Evolutionary conservation across 2,797 vertebrate species (phyloP), one percentile per base, ranked within the genome.

Genomic region (Presbytis comata): DNA sequence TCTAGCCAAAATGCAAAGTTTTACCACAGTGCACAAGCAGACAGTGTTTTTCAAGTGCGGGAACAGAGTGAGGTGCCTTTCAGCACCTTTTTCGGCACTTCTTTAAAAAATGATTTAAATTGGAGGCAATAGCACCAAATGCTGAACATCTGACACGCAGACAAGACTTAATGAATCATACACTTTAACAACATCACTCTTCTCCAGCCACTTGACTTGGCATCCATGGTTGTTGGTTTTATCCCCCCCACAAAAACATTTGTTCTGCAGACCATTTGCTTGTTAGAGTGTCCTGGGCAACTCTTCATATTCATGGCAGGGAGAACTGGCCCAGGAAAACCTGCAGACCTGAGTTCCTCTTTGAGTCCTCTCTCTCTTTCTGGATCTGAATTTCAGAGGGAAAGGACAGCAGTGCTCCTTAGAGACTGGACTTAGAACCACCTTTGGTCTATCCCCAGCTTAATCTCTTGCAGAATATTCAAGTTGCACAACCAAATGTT

Each of bases 1-100:
- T 99, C 99, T 99, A 92, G 99, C 99, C 99, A 99, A 99, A 99
- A 99, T 99, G 99, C 99, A 99, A 99, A 99, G 99, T 98, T 97
- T 95, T 46, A 98, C 98, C 98, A 95, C 98, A 98, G 98, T 67
- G 91, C 97, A 98, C 98, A 99, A 98, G 98, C 92, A 98, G 98
- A 98, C 98, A 98, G 98, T 98, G 98, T 99, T 98, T 98, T 98
- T 92, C 98, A 88, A 70, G 97, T 30, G 91, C 89, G 92, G 97
- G 97, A 98, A 92, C 98, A 90, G 97, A 98, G 90, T 83, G 94
- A 75, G 94, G 97, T 59, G 96, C 96, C 98, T 99, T 99, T 99
- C 98, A 98, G 97, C 98, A 98, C 98, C 98, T 98, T 97, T 96
- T 93, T 79, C 72, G 96, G 97, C 98, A 98, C 98, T 98, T 98